Evolutionary conservation across 2,113 vertebrate genomes (phyloP).

Genomic region (Girardinichthys multiradiatus): DNA sequence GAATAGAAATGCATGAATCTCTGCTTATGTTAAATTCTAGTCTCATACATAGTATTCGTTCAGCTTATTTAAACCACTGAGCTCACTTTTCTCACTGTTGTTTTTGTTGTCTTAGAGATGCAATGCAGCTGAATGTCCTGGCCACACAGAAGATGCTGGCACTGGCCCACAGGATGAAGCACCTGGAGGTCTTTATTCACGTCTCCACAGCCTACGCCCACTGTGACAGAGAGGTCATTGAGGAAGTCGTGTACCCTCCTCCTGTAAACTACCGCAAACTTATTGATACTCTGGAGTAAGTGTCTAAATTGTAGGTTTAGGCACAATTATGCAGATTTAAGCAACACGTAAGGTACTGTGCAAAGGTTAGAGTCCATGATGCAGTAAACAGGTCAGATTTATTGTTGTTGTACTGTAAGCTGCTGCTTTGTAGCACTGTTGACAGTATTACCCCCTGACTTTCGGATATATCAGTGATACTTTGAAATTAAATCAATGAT

Average conservation of each 20-base stretch:
- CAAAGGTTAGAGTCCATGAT: slow-evolving; percentile 14
- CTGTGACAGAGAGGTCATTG: slow-evolving; percentile 92
- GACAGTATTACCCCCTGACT: no score
- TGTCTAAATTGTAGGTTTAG: neutral
- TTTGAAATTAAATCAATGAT: no score
- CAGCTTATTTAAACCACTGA: neutral
- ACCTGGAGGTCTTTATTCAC: slow-evolving; percentile 93
- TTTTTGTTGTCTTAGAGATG: slow-evolving; percentile 81
- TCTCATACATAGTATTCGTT: neutral
- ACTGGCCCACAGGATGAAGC: slow-evolving; percentile 90
- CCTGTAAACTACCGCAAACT: slow-evolving; percentile 94
- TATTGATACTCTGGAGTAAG: slow-evolving; percentile 95
- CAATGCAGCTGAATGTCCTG: slow-evolving; percentile 94
- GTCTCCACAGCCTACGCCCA: slow-evolving; percentile 98
- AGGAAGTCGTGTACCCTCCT: slow-evolving; percentile 92
- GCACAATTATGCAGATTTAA: slow-evolving; percentile 7
- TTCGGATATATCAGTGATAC: no score
- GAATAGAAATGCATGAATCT: neutral
- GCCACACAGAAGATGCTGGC: slow-evolving; percentile 91
- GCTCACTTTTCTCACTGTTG: neutral
- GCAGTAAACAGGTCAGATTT: slow-evolving; percentile 8
- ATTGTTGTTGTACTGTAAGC: slow-evolving; percentile 14
- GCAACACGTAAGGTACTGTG: neutral
- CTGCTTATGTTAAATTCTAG: neutral
- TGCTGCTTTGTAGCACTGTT: slow-evolving; percentile 12